Evolutionary conservation across 2,888 invertebrate genomes (phyloP).

Genomic region (Nyleta sp.): DNA sequence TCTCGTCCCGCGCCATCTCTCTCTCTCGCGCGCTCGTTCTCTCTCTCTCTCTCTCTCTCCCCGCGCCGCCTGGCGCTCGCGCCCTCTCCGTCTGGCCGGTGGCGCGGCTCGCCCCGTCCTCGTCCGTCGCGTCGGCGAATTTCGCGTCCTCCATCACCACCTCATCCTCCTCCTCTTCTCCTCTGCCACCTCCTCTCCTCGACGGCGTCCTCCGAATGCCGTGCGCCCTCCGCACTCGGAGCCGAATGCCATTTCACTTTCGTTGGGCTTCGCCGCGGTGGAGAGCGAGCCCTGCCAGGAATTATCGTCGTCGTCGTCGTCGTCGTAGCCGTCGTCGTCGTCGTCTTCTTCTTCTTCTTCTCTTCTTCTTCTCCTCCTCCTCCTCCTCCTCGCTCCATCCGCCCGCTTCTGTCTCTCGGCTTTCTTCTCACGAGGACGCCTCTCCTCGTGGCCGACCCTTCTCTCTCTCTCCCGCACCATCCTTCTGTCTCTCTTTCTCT

Average conservation of each 20-base stretch:
- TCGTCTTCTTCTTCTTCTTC: constrained; percentile 6
- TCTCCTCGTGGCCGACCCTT: too few species aligned
- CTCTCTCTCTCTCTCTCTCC: constrained; percentile 29
- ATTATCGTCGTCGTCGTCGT: constrained; percentile 75
- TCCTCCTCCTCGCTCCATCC: constrained; percentile 22
- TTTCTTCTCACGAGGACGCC: too few species aligned
- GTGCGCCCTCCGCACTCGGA: constrained; percentile 75
- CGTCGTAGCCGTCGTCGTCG: constrained; percentile 56
- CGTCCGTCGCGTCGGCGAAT: constrained; percentile 79
- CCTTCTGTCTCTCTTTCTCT: too few species aligned
- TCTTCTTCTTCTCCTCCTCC: constrained; percentile 27
- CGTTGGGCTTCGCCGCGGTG: constrained; percentile 81
- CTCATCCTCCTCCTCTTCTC: constrained; percentile 64
- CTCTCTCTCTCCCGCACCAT: too few species aligned
- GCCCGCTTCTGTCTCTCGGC: constrained; percentile 36
- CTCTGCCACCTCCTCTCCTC: constrained; percentile 71
- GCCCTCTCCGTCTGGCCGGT: constrained; percentile 72
- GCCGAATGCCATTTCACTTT: constrained; percentile 82
- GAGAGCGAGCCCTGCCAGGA: constrained; percentile 79
- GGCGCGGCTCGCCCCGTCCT: constrained; percentile 73
- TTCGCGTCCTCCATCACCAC: constrained; percentile 74
- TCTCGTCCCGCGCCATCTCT: constrained; percentile 14
- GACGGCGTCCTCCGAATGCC: constrained; percentile 75
- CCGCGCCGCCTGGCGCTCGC: constrained; percentile 31
- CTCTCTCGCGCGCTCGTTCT: constrained; percentile 29